phyloP scores from a whole-genome alignment of 2,888 invertebrate genomes.

The Agriopis marginaria region DNA sequence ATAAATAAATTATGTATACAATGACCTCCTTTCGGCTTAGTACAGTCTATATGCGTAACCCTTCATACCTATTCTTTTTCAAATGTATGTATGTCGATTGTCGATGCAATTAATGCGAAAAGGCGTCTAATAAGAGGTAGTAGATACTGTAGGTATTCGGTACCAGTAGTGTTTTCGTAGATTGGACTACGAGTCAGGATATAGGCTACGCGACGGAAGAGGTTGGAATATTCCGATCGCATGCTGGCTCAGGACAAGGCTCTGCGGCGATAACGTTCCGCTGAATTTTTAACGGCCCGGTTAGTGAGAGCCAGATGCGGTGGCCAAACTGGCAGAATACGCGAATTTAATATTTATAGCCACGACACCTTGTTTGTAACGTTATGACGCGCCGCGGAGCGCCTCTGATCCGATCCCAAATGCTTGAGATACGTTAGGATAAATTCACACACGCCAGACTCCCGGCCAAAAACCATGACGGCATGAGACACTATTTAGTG shows the following conservation, averaged over 20 bases:
- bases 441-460: background rate
- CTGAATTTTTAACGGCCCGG: conserved; percentile 80
- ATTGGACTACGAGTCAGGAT: too few relatives aligned
- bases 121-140: too few relatives aligned
- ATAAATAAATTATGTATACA: too few relatives aligned
- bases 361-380: conserved; percentile 71
- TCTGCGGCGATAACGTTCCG: conserved; percentile 65
- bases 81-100: too few relatives aligned
- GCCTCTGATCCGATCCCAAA: conserved; percentile 2
- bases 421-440: conserved; percentile 1
- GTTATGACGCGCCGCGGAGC: conserved; percentile 63
- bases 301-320: conserved; percentile 79
- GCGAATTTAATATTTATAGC: conserved; percentile 83
- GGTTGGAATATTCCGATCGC: conserved; percentile 52
- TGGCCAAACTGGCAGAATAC: conserved; percentile 72
- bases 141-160: too few relatives aligned
- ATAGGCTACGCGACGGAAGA: too few relatives aligned
- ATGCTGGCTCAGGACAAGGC: conserved; percentile 60
- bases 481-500: background rate
- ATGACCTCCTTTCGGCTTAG: too few relatives aligned
- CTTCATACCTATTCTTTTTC: too few relatives aligned
- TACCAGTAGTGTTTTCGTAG: background rate
- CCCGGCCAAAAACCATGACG: background rate
- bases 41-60: too few relatives aligned
- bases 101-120: too few relatives aligned